These are phyloP conservation scores for Nemurella pictetii DNA, from an alignment of 2,888 invertebrate species.

Conservation along the genomic window DNA sequence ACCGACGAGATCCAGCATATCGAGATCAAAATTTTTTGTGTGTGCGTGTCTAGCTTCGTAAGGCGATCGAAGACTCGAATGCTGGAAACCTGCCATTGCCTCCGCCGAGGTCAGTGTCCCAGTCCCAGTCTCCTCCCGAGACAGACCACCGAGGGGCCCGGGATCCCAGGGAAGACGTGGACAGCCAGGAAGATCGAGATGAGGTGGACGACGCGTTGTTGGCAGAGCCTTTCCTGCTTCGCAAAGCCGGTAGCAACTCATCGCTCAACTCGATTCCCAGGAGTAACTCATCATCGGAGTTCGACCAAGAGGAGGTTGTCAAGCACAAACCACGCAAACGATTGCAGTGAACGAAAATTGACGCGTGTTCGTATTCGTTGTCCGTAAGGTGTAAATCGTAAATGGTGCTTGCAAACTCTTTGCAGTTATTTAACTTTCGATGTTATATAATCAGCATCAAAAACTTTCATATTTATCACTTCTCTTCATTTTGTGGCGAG, in stretches of 20 bases:
- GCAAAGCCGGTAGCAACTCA: not conserved
- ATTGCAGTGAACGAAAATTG: not conserved
- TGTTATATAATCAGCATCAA: too few relatives aligned
- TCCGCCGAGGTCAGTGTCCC: constrained; percentile 10
- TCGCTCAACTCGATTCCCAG: not conserved
- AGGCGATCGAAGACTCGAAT: constrained; percentile 88
- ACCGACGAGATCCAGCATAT: too few relatives aligned
- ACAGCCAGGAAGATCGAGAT: not conserved
- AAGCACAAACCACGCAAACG: not conserved
- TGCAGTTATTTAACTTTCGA: too few relatives aligned
- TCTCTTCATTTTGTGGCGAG: not conserved
- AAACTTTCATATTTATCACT: too few relatives aligned
- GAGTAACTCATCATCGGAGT: not conserved
- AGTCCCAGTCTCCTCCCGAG: not conserved
- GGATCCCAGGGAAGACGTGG: not conserved
- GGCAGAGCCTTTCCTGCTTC: not conserved
- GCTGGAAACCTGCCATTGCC: constrained; percentile 65
- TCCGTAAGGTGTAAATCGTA: too few relatives aligned
- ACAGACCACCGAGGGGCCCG: not conserved
- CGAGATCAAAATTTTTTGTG: too few relatives aligned
- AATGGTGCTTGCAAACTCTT: too few relatives aligned
- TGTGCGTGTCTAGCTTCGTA: constrained; percentile 64
- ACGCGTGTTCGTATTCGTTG: too few relatives aligned
- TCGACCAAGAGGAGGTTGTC: not conserved
- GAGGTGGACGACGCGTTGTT: not conserved